Evolutionary conservation across 2,113 vertebrate genomes (phyloP).

Genomic region (Riparia riparia): DNA sequence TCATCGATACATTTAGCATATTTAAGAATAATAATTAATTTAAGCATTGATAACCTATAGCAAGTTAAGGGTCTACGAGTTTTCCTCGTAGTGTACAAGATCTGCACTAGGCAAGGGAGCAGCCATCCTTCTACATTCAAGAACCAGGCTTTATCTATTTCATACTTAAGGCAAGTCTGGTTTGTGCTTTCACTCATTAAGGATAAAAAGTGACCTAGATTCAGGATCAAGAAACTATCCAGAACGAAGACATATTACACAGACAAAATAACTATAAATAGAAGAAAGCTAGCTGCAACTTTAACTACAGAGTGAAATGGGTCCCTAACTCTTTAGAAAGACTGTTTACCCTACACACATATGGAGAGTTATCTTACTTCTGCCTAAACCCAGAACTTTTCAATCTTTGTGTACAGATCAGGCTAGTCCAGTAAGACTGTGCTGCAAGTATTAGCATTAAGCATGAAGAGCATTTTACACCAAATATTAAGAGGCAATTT

Average conservation of each 20-base stretch:
- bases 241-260: neutral
- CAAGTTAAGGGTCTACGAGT: rapidly evolving
- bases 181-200: neutral
- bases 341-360: neutral
- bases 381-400: neutral
- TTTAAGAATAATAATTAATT: neutral
- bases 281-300: neutral
- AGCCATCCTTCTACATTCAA: neutral
- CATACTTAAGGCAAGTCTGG: neutral
- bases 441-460: neutral
- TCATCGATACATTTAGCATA: neutral
- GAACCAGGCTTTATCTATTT: neutral
- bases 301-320: neutral
- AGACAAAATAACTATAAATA: neutral
- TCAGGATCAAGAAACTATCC: neutral
- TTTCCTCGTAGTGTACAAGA: neutral
- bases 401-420: neutral
- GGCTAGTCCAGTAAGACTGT: neutral
- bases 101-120: neutral
- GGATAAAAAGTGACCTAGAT: neutral
- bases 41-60: neutral
- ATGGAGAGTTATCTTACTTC: neutral
- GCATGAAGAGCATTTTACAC: neutral
- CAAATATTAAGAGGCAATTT: neutral
- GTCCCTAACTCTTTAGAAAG: neutral